Conservation (phyloP, 2,113 vertebrate species). For the Merops nubicus region DNA sequence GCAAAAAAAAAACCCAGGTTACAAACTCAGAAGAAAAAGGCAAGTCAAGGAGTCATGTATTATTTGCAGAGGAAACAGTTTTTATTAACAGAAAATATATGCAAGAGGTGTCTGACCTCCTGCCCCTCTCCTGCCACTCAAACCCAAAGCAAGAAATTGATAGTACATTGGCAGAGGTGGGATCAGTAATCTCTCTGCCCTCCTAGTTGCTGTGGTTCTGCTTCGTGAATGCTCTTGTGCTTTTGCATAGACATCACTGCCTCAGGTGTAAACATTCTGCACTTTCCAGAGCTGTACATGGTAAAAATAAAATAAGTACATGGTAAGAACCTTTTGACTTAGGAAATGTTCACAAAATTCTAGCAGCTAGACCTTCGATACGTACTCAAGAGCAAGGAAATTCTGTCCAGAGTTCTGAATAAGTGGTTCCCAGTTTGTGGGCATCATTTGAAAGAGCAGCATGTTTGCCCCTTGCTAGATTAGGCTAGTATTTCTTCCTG, state of each 20-base stretch:
- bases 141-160: neutral
- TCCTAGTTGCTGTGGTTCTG: neutral
- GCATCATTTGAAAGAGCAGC: neutral
- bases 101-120: neutral
- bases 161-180: neutral
- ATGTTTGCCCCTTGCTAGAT: neutral
- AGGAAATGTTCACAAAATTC: neutral
- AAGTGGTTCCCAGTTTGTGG: neutral
- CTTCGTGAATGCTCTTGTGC: neutral
- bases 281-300: neutral
- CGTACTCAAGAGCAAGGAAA: neutral
- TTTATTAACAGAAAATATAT: neutral
- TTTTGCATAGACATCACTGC: neutral
- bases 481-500: neutral
- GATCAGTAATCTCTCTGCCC: neutral
- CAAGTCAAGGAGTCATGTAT: neutral
- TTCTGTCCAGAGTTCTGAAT: neutral
- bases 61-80: neutral
- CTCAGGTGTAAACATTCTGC: neutral
- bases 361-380: neutral
- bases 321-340: neutral
- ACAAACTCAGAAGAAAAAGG: neutral
- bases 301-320: neutral
- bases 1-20: neutral
- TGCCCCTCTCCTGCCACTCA: neutral